Percentiles rank a stretch among this genome's conserved stretches.
Evolutionary conservation across 2,113 vertebrate genomes (phyloP).

Genomic region (Oreocharis arfaki): DNA sequence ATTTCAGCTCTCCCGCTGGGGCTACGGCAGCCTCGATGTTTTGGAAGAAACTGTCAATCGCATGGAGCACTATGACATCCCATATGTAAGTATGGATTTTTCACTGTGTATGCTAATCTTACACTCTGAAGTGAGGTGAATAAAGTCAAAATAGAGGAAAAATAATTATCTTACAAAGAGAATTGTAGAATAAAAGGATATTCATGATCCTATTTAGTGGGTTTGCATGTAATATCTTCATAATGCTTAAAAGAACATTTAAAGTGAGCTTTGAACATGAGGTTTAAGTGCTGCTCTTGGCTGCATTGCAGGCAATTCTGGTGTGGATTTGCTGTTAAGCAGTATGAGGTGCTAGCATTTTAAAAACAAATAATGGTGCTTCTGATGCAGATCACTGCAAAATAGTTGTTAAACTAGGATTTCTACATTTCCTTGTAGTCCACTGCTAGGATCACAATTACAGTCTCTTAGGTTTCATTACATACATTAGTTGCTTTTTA

Average conservation of each 20-base stretch:
- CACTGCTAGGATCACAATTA: not conserved
- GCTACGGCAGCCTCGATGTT: slow-evolving; percentile 75
- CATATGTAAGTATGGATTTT: slow-evolving; percentile 74
- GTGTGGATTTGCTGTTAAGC: not conserved
- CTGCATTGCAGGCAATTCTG: not conserved
- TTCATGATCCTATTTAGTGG: not conserved
- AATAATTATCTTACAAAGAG: not conserved
- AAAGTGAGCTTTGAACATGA: not conserved
- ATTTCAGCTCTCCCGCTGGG: slow-evolving; percentile 85
- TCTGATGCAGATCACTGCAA: not conserved
- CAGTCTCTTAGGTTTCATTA: not conserved
- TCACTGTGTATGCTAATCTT: not conserved
- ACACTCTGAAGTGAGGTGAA: not conserved
- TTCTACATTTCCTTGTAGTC: not conserved
- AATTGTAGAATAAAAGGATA: not conserved
- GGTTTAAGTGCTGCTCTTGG: not conserved
- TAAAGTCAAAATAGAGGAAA: not conserved
- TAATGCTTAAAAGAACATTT: not conserved
- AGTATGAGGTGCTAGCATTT: not conserved
- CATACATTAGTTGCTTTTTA: not conserved
- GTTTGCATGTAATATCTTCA: not conserved
- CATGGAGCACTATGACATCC: slow-evolving; percentile 73
- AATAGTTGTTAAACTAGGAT: not conserved
- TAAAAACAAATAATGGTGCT: not conserved
- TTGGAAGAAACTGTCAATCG: slow-evolving; percentile 75